phyloP scores from a whole-genome alignment of 2,888 invertebrate species.

The Seira ritae region DNA sequence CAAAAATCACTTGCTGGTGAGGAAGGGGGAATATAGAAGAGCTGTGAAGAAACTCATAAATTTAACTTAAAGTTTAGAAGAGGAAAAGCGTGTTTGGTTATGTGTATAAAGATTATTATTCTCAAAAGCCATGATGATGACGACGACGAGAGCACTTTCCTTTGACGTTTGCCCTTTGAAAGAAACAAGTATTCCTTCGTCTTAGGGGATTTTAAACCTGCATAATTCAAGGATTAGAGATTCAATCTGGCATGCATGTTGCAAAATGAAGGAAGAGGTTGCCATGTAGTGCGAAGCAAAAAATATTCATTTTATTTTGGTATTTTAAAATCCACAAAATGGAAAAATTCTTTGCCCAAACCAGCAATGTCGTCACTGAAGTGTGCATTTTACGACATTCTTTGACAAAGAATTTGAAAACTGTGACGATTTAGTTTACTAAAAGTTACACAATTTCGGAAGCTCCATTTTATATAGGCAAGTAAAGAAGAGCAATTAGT shows the following conservation, averaged over 20 bases:
- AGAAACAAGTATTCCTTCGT: too few relatives aligned
- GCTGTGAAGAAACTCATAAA: background rate
- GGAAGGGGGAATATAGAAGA: background rate
- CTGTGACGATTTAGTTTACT: conserved; percentile 47
- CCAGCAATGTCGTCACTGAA: background rate
- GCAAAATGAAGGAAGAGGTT: too few relatives aligned
- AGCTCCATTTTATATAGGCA: background rate
- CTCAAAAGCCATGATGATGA: too few relatives aligned
- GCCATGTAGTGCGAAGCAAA: background rate
- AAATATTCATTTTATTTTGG: background rate
- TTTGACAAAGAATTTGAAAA: conserved; percentile 35
- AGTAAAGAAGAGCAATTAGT: background rate
- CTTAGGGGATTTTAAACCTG: too few relatives aligned
- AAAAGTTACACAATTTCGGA: background rate
- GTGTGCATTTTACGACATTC: background rate
- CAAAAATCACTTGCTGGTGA: background rate
- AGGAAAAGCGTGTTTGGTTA: too few relatives aligned
- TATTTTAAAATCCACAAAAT: background rate
- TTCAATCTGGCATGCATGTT: too few relatives aligned
- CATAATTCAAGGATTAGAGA: too few relatives aligned
- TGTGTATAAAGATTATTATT: too few relatives aligned
- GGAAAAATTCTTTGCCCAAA: background rate
- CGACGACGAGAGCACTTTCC: too few relatives aligned
- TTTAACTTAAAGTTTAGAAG: background rate
- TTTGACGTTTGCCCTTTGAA: background rate